phyloP scores from a whole-genome alignment of 2,888 invertebrate genomes.

The Salpingus planirostris region DNA sequence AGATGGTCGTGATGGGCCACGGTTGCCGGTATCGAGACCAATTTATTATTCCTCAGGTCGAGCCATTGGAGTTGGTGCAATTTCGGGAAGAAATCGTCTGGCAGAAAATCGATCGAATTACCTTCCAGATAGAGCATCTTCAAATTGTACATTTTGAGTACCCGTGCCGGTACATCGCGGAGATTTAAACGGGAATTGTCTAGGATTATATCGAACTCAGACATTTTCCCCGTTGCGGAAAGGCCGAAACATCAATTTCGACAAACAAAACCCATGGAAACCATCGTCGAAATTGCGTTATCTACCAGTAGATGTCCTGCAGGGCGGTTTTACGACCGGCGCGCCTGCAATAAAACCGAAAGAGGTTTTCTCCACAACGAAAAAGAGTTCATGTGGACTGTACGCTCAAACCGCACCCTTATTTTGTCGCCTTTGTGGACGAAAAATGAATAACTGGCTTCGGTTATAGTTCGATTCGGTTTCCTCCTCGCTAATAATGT shows the following conservation, averaged over 20 bases:
- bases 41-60: slow-evolving; percentile 54
- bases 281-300: too few species aligned
- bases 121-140: slow-evolving; percentile 49
- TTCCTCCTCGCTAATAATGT: too few species aligned
- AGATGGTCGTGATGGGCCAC: slow-evolving; percentile 50
- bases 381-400: too few species aligned
- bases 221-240: slow-evolving; percentile 20
- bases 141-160: slow-evolving; percentile 33
- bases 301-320: too few species aligned
- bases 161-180: slow-evolving; percentile 27
- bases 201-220: slow-evolving; percentile 33
- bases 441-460: too few species aligned
- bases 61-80: slow-evolving; percentile 53
- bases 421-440: too few species aligned
- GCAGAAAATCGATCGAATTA: slow-evolving; percentile 47
- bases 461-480: too few species aligned
- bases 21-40: slow-evolving; percentile 47
- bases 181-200: slow-evolving; percentile 35
- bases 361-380: too few species aligned
- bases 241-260: slow-evolving; percentile 10
- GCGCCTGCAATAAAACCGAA: too few species aligned
- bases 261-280: slow-evolving; percentile 1
- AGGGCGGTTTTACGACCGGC: too few species aligned
- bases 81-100: slow-evolving; percentile 50
- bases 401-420: too few species aligned